Base-by-base conservation (phyloP, 2,797 vertebrate genomes). In the Somateria mollissima region DNA sequence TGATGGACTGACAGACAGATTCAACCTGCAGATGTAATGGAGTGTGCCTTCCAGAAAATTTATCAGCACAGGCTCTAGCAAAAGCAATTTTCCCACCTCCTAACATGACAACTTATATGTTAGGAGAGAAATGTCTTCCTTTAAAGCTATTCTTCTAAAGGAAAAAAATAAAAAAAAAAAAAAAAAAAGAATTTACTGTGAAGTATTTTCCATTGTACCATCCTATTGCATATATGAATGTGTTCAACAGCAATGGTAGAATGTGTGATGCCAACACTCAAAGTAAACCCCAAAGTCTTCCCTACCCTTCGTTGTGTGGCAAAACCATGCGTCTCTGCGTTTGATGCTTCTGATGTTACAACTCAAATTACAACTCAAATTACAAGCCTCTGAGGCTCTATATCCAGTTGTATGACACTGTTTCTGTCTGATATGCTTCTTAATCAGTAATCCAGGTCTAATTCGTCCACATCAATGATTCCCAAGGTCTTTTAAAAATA, bases 221-320 rank as follows among this genome's bases (percentile, higher is more conserved):
- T 72, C 37, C 16, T 19, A 24, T n/a, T 51, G n/a, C 66, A 51
- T 47, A 51, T 6, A 4, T 24, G 28, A 73, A 49, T 14, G 14
- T 74, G 25, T 30, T 90, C 39, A 64, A 10, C 20, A 20, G 21
- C 67, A 70, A 8, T 24, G 14, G 30, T 82, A 37, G 30, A 89
- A 28, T n/a, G 28, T 28, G 12, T 1, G 1, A 3, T 70, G 78
- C 45, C 18, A 70, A 20, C n/a, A 8, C 32, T 24, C 16, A 53
- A 60, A 90, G 60, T 43, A 73, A 64, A 87, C 10, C 24, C 27
- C 9, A 8, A 79, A 60, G 8, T 67, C 11, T 45, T 90, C n/a
- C 16, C 7, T 85, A 24, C 39, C 28, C 20, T 2, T 77, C 8
- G 3, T 30, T 4, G 0, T 60, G 4, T 32, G 37, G 73, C 13